Percentiles rank a stretch among this genome's conserved stretches.
Conservation (phyloP, 2,888 invertebrate species). For the Cataglyphis albicans region DNA sequence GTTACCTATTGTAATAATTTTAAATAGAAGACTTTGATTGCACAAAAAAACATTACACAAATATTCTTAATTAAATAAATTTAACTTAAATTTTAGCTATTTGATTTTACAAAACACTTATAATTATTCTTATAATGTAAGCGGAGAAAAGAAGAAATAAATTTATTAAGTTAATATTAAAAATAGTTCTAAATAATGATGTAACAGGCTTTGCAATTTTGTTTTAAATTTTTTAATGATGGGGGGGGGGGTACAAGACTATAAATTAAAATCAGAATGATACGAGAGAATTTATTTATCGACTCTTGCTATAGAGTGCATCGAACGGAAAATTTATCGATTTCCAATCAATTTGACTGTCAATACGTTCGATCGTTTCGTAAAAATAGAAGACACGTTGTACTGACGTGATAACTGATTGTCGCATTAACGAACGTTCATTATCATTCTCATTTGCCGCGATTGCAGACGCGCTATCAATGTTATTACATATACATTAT, state of each 20-base stretch:
- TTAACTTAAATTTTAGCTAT: background rate
- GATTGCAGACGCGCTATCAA: slow-evolving; percentile 55
- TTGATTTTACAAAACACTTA: background rate
- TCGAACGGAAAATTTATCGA: slow-evolving; percentile 20
- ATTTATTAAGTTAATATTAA: too few relatives aligned
- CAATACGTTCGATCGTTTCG: background rate
- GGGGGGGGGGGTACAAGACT: background rate
- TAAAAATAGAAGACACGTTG: slow-evolving; percentile 67
- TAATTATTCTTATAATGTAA: background rate
- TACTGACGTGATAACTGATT: slow-evolving; percentile 74
- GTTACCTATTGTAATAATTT: background rate
- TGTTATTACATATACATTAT: background rate
- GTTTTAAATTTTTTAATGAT: too few relatives aligned
- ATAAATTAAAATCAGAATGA: background rate
- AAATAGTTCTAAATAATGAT: too few relatives aligned
- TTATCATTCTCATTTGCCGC: slow-evolving; percentile 71
- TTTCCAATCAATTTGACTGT: slow-evolving; percentile 44
- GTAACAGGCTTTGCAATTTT: too few relatives aligned
- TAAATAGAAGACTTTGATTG: background rate
- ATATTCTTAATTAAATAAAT: background rate
- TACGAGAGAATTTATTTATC: background rate
- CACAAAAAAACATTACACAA: background rate
- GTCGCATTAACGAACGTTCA: slow-evolving; percentile 76
- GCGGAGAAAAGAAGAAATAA: background rate
- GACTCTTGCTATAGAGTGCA: background rate